These are phyloP conservation scores for Morpho deidamia DNA, from an alignment of 2,888 invertebrate genomes.

Conservation along the genomic window DNA sequence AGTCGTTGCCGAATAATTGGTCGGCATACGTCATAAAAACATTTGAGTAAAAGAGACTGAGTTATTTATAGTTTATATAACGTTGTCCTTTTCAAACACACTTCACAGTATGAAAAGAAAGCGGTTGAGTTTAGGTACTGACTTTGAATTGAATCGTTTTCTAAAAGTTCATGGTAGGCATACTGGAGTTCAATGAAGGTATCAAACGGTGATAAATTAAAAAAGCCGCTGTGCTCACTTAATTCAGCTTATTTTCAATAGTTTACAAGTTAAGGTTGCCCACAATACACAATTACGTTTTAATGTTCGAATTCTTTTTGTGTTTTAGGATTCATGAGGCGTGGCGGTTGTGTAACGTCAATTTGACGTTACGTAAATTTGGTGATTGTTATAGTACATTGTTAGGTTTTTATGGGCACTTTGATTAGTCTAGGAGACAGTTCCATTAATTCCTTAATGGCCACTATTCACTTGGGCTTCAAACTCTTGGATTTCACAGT, in stretches of 20 bases:
- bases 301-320: conserved; percentile 28
- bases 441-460: neutral
- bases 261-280: conserved; percentile 11
- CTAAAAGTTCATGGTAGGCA: too few species aligned
- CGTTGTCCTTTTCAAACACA: too few species aligned
- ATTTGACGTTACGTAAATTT: conserved; percentile 20
- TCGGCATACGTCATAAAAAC: too few species aligned
- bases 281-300: conserved; percentile 20
- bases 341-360: conserved; percentile 23
- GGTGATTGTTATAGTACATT: conserved; percentile 17
- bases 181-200: too few species aligned
- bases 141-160: too few species aligned
- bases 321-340: conserved; percentile 35
- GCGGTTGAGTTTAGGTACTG: too few species aligned
- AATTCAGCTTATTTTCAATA: conserved; percentile 14
- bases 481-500: neutral
- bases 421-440: neutral
- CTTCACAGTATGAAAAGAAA: too few species aligned
- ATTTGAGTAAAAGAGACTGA: too few species aligned
- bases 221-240: neutral
- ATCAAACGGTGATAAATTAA: neutral
- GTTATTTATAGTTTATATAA: too few species aligned
- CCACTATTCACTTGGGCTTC: too few species aligned
- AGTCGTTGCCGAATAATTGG: too few species aligned
- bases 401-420: conserved; percentile 3